phyloP scores from a whole-genome alignment of 2,113 vertebrate species.

The Zosterops japonicus region DNA sequence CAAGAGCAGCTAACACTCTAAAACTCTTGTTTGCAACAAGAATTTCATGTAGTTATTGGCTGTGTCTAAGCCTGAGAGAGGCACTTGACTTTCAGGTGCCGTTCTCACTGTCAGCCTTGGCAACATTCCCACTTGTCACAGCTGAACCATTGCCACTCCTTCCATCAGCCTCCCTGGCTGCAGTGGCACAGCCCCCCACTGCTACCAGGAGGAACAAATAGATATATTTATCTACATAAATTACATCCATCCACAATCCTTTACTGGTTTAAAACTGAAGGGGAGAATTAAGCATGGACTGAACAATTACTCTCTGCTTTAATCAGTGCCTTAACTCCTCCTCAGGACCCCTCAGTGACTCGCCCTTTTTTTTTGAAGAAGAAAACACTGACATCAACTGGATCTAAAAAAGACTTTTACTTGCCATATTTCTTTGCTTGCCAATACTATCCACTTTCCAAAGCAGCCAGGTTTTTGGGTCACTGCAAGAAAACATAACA shows the following conservation, averaged over 20 bases:
- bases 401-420: constrained; percentile 37
- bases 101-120: neutral
- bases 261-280: neutral
- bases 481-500: constrained; percentile 56
- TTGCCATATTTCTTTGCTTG: constrained; percentile 54
- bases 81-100: neutral
- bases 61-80: neutral
- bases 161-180: neutral
- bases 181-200: neutral
- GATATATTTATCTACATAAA: neutral
- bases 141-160: neutral
- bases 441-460: constrained; percentile 51
- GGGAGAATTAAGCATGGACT: neutral
- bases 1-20: neutral
- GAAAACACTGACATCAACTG: neutral
- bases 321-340: neutral
- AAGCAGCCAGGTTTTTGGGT: constrained; percentile 47
- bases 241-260: neutral
- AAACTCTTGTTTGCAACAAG: neutral
- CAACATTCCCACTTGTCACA: neutral
- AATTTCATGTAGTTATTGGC: neutral
- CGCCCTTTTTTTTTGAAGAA: neutral
- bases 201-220: neutral
- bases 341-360: neutral
- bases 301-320: neutral